Conservation (phyloP, 2,888 invertebrate species). For the Idaea aversata region DNA sequence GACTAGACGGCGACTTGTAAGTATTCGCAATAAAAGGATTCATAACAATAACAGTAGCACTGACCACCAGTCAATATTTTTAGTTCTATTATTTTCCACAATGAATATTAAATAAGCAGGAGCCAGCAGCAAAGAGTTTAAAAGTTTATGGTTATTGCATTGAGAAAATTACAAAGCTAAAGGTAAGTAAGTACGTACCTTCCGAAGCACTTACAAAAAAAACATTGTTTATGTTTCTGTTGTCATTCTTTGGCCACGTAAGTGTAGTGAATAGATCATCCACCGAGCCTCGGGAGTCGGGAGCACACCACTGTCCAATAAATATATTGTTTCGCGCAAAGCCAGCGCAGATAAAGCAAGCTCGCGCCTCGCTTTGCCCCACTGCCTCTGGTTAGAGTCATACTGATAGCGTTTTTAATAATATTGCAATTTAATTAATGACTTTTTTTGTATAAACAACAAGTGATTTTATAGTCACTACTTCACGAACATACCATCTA, state of each 20-base stretch:
- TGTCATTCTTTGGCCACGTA: slow-evolving; percentile 38
- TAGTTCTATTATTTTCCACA: no score
- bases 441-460: background rate
- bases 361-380: slow-evolving; percentile 75
- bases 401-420: slow-evolving; percentile 36
- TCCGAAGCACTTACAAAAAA: background rate
- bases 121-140: no score
- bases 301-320: slow-evolving; percentile 73
- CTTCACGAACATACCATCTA: no score
- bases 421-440: background rate
- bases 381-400: slow-evolving; percentile 46
- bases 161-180: background rate
- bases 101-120: no score
- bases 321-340: slow-evolving; percentile 79
- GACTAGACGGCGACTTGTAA: no score
- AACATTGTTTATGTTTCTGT: slow-evolving; percentile 14
- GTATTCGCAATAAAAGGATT: no score
- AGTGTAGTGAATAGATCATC: slow-evolving; percentile 72
- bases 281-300: slow-evolving; percentile 53
- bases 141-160: no score
- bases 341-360: slow-evolving; percentile 79
- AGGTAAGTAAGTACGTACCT: background rate
- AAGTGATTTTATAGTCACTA: no score
- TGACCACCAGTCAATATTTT: no score
- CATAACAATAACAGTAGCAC: no score